Evolutionary conservation across 2,113 vertebrate species (phyloP), one percentile per base, ranked within the genome.

Genomic region (Prinia subflava): DNA sequence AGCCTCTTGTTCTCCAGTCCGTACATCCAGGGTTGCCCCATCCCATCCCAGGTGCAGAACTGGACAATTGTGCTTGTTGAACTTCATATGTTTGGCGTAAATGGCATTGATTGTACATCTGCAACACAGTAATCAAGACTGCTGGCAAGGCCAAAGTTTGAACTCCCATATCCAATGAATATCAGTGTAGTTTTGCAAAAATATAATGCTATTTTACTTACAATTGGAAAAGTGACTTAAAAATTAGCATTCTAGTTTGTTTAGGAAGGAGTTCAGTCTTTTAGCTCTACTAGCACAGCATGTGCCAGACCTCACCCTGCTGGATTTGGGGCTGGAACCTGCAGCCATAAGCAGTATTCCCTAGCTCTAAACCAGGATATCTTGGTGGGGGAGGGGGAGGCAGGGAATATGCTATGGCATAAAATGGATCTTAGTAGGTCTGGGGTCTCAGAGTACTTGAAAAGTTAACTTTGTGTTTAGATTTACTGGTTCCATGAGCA

Each of bases 301-400:
- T 23, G 6, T 53, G 37, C 11, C 42, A 68, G 21, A 42, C 6
- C 18, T 49, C 13, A 62, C n/a, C 11, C 23, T 78, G 18, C 5
- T 55, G n/a, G 23, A 47, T 68, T 65, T 80, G 47, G 9, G 83
- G n/a, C 7, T 15, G 42, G 33, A 57, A 27, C 18, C 7, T 63
- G 39, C 21, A 64, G 44, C 2, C 1, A 57, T 39, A 59, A 77
- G 15, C 27, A 31, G 3, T 64, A n/a, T 44, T 39, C 64, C 10
- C 15, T 65, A 60, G 8, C 22, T 50, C 35, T 46, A 44, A 69
- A 42, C 10, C 16, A 55, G 35, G 7, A 47, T 50, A 57, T 28
- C 20, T 87, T 33, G 9, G 3, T 6, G 4, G 7, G 8, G 1
- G 5, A 27, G 27, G 39, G 4, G 3, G 27, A 63, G 33, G 14